Base-by-base conservation (phyloP, 2,113 vertebrate genomes). In the Panthera uncia region DNA sequence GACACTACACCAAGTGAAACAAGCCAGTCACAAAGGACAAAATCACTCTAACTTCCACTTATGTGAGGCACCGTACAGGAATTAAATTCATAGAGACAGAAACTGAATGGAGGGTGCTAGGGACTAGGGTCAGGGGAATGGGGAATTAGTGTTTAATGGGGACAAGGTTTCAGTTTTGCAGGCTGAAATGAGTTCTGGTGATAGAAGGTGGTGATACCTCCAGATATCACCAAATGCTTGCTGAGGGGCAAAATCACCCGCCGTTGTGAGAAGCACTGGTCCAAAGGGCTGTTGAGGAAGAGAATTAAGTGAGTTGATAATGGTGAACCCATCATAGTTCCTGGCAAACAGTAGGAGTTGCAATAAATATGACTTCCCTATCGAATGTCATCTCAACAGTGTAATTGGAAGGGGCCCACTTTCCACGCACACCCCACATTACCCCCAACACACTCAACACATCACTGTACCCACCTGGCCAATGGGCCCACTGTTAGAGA, bases 401-500 rank as follows among this genome's bases (percentile, higher is more conserved):
- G 25, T 38, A 31, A 23, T 23, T 13, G 33, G 50, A 65, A 36
- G 31, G 19, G 69, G 0, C n/a, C 27, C 29, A 3, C 31, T 52
- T n/a, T 8, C 36, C 41, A 16, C 9, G 19, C 63, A 36, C 0
- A 2, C 21, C 4, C 13, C 45, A 48, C 18, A 3, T 25, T 36
- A 12, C 23, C 21, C 52, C 13, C 33, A 1, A 36, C 36, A 57
- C 33, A 2, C 36, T 13, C 14, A 11, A 36, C 2, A 0, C 0
- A 1, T 38, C 0, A 0, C 91, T 61, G 74, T 27, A 41, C 25
- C 38, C n/a, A 16, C 68, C 29, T 11, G 25, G 25, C 68, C 69
- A 3, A 50, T 0, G 9, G 78, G 63, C 36, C 36, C 25, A 57
- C 55, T 0, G 0, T 8, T 19, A 29, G 45, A 73, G 63, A 50